phyloP scores from a whole-genome alignment of 2,113 vertebrate species.

The Proteles cristata region DNA sequence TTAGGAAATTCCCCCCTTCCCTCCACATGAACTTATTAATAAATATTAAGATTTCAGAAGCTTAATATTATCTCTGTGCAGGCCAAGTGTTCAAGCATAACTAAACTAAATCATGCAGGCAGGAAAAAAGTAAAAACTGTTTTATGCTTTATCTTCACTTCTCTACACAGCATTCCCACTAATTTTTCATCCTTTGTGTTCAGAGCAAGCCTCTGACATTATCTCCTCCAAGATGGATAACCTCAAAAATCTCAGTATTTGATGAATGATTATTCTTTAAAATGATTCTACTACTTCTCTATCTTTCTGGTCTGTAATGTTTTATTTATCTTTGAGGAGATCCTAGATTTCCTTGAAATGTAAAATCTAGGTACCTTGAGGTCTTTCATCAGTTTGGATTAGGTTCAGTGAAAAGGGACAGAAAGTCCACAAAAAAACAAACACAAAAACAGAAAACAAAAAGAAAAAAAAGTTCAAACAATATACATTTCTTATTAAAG shows the following conservation, averaged over 20 bases:
- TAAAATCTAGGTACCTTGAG: neutral
- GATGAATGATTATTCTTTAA: neutral
- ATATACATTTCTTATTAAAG: neutral
- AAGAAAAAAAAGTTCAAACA: neutral
- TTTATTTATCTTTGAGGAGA: neutral
- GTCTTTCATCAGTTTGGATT: neutral
- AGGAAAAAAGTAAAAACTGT: neutral
- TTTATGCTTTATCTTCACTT: neutral
- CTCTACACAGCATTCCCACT: neutral
- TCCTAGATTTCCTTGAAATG: neutral
- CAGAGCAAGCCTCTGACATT: neutral
- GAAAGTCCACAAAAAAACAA: neutral
- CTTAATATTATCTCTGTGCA: neutral
- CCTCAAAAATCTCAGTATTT: neutral
- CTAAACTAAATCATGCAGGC: neutral
- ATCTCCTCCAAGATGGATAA: neutral
- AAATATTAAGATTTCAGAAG: neutral
- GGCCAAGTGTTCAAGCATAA: neutral
- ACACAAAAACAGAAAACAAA: neutral
- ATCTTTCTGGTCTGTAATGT: neutral
- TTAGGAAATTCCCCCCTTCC: neutral
- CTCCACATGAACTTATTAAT: accelerated
- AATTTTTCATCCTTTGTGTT: neutral
- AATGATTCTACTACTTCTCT: neutral
- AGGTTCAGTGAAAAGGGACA: neutral